phyloP scores from a whole-genome alignment of 1,140 invertebrate species.

The Drosophila ohnishii region DNA sequence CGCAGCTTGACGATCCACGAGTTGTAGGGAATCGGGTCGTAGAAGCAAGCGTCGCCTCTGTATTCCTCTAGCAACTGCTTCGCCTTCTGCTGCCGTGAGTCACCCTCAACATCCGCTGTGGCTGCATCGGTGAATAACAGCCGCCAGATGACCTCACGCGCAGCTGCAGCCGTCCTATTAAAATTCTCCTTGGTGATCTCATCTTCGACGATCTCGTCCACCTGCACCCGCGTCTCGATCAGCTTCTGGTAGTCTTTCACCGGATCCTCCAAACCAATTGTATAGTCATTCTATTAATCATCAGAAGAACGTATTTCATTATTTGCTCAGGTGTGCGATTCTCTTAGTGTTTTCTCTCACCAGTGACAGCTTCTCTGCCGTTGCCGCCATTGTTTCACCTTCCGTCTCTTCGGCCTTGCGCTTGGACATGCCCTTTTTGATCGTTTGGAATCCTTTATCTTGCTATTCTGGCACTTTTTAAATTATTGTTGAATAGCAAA shows the following conservation, averaged over 20 bases:
- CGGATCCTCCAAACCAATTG: constrained; percentile 39
- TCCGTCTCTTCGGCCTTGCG: constrained; percentile 42
- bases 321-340: constrained; percentile 1
- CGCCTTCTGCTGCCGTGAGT: constrained; percentile 54
- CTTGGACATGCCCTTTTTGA: constrained; percentile 48
- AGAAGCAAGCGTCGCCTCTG: constrained; percentile 67
- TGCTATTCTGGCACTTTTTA: not conserved
- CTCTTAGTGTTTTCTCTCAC: constrained; percentile 14
- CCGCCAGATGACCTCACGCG: constrained; percentile 60
- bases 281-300: constrained; percentile 22
- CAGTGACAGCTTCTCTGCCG: constrained; percentile 32
- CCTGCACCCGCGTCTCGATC: constrained; percentile 43
- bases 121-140: constrained; percentile 45
- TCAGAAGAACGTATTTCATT: not conserved
- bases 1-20: constrained; percentile 69
- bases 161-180: constrained; percentile 41
- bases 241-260: constrained; percentile 55
- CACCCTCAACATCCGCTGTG: constrained; percentile 30
- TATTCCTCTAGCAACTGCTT: constrained; percentile 57
- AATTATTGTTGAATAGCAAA: not conserved
- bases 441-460: not conserved
- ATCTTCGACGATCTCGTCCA: constrained; percentile 65
- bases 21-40: constrained; percentile 65
- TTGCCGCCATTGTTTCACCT: constrained; percentile 39
- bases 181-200: constrained; percentile 60